Base-by-base conservation (phyloP, 2,113 vertebrate genomes). In the Platichthys flesus region DNA sequence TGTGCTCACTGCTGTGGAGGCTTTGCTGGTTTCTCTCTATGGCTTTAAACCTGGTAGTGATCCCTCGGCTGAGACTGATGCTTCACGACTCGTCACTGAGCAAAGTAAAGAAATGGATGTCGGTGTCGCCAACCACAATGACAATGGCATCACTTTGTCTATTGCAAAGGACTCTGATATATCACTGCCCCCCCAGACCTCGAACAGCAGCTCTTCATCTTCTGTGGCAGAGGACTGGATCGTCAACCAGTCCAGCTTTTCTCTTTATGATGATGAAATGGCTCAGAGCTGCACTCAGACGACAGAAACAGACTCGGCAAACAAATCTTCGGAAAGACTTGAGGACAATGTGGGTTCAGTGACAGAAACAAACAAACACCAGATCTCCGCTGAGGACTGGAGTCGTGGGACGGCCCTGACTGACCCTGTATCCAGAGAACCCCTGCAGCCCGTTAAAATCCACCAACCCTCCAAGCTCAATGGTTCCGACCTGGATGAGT, bases 21-120 rank as follows among this genome's bases (percentile, higher is more conserved):
- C 94, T n/a, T 90, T 97, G 75, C 88, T 99, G 90, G 95, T 93
- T 79, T 96, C 96, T 21, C 86, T 96, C 56, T 99, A 98, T 60
- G 96, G 96, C 55, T 93, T 92, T 85, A 91, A 93, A 87, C 85
- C 94, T 66, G 79, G 57, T 71, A 0, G 81, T 74, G 62, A 94
- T 74, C 83, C 91, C 68, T 54, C 70, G 72, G 88, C 92, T 88
- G 88, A 84, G 90, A 88, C 69, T 3, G 71, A 70, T 4, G 23
- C 59, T 28, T 49, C 37, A 23, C 59, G 1, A 20, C 4, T 2
- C 0, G 6, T 64, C 18, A 37, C 7, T 37, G 45, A 69, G 23
- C 57, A 10, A 20, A 74, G 14, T 18, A n/a, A 15, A 21, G 52
- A 49, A 5, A 57, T 2, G 7, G 56, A 51, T 3, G 31, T 31